Base-by-base conservation (phyloP, 2,888 invertebrate genomes). In the Callyntrura guangdongensis region DNA sequence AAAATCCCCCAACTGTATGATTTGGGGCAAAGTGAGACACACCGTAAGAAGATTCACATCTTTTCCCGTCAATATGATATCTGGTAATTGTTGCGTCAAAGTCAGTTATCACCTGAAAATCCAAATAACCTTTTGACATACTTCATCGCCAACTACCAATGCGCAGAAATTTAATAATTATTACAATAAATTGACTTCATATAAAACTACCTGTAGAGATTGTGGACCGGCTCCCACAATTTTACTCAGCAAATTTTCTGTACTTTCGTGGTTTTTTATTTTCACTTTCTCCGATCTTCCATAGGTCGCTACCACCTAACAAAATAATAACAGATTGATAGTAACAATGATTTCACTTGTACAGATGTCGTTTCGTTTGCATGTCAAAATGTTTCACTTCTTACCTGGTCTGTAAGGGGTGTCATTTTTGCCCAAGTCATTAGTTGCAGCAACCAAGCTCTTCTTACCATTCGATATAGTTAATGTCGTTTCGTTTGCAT, bases 31-130 rank as follows among this genome's bases (percentile, higher is more conserved):
- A 12, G 0, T 74, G 74, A 47, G 11, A 74, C 74, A 25, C 95
- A 97, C 98, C 97, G 95, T 98, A 98, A 95, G 98, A 98, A 77
- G 97, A 97, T 0, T 97, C 95, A 27, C 97, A 97, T 49, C 95
- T 95, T 92, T 95, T 96, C 0, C 98, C 98, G 91, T 97, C 96
- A 93, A 97, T 95, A 84, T 96, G 96, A 94, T 97, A 97, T 94
- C 97, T 97, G 0, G 98, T 98, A 72, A 99, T 95, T 0, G 99
- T 99, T 94, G 97, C 96, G 95, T 99, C 99, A 95, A 98, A 99
- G 95, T 99, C 99, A 0, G 98, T 97, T 0, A 99, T 97, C 47
- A 98, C 95, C 96, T 98, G 97, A 91, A 93, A 79, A 22, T 47
- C 53, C 1, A 8, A 17, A 8, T 22, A 22, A 17, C 5, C 12